Evolutionary conservation across 2,888 invertebrate species (phyloP).

Genomic region (Heliconius charithonia): DNA sequence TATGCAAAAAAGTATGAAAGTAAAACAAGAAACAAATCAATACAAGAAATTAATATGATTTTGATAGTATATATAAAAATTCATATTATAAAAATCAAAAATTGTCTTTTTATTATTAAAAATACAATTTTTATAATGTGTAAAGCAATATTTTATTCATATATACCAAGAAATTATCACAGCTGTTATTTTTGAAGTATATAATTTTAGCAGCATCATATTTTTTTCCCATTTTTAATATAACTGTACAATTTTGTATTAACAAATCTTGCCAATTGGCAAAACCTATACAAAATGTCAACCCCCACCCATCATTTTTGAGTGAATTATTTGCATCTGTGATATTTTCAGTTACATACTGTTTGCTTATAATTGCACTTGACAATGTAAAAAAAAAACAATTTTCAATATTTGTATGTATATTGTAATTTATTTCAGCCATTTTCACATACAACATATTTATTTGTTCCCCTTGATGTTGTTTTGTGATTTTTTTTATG

Average conservation of each 20-base stretch:
- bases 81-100: too few species aligned
- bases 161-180: not conserved
- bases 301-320: conserved; percentile 29
- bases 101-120: not conserved
- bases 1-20: not conserved
- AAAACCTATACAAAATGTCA: conserved; percentile 28
- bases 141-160: not conserved
- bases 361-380: conserved; percentile 71
- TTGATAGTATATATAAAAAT: too few species aligned
- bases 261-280: conserved; percentile 24
- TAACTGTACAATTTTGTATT: conserved; percentile 18
- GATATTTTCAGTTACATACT: conserved; percentile 78
- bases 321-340: conserved; percentile 61
- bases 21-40: too few species aligned
- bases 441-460: conserved; percentile 60
- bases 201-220: not conserved
- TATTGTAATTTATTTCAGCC: conserved; percentile 43
- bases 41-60: not conserved
- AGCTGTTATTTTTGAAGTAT: not conserved
- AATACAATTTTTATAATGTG: not conserved
- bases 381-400: conserved; percentile 41
- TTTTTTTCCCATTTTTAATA: not conserved
- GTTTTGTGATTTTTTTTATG: conserved; percentile 51
- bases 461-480: conserved; percentile 77
- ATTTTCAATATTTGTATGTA: conserved; percentile 26